Conservation (phyloP, 2,113 vertebrate genomes). For the Gymnarchus niloticus region DNA sequence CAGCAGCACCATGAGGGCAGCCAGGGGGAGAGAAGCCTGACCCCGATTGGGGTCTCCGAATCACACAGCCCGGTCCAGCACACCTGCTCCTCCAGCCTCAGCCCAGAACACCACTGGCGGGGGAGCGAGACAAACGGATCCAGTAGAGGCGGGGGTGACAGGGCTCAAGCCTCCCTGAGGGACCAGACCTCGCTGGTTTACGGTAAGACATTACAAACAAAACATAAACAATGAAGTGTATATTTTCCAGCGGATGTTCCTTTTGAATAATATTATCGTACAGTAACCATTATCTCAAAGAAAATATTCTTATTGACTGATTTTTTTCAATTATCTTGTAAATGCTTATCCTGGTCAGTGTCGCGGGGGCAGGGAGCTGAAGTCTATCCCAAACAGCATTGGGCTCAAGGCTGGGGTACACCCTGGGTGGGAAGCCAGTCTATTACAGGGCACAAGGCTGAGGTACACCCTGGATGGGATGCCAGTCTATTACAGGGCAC, state of each 20-base stretch:
- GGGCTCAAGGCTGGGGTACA: too few species aligned
- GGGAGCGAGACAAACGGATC: conserved; percentile 43
- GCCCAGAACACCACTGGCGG: conserved; percentile 38
- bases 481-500: too few species aligned
- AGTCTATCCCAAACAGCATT: too few species aligned
- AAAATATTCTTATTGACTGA: neutral
- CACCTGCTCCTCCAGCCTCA: conserved; percentile 43
- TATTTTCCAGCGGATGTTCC: neutral
- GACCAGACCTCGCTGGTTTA: neutral
- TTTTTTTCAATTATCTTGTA: too few species aligned
- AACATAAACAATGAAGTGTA: neutral
- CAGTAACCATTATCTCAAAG: neutral
- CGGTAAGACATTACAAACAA: neutral
- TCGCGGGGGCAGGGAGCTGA: too few species aligned
- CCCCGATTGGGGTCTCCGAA: conserved; percentile 60
- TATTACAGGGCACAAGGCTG: too few species aligned
- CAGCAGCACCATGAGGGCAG: conserved; percentile 25
- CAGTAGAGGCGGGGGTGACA: conserved; percentile 35
- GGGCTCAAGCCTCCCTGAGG: conserved; percentile 15
- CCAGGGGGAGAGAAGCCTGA: conserved; percentile 61
- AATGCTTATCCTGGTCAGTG: too few species aligned
- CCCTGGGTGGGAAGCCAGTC: too few species aligned
- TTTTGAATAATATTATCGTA: neutral
- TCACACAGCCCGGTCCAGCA: conserved; percentile 51
- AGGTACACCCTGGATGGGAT: too few species aligned